phyloP scores from a whole-genome alignment of 2,113 vertebrate species.

The Otolemur garnettii region DNA sequence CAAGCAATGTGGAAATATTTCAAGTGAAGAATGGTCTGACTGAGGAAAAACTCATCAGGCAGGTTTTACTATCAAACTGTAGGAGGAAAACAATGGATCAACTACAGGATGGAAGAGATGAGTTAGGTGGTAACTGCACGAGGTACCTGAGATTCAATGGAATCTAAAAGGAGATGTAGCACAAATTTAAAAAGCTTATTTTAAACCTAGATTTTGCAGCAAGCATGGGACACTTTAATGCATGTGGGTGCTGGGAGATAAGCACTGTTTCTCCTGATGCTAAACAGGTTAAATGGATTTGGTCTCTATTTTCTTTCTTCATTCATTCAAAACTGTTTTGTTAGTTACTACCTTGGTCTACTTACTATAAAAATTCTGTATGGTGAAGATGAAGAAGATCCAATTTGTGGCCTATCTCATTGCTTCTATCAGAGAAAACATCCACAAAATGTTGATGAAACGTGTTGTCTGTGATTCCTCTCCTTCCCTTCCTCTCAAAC shows the following conservation, averaged over 20 bases:
- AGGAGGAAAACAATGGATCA: background rate
- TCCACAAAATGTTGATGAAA: background rate
- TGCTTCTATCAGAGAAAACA: background rate
- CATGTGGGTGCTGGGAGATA: background rate
- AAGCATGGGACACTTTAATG: background rate
- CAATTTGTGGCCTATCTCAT: background rate
- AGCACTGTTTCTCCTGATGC: background rate
- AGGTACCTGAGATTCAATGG: background rate
- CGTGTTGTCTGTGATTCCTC: background rate
- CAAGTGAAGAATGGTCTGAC: background rate
- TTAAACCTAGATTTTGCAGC: background rate
- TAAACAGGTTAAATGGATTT: background rate
- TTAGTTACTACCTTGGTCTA: background rate
- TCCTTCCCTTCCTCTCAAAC: background rate
- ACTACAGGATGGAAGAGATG: background rate
- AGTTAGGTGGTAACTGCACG: background rate
- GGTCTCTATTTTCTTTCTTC: background rate
- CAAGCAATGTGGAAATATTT: background rate
- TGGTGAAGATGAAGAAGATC: background rate
- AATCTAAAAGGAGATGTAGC: background rate
- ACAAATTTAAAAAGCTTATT: background rate
- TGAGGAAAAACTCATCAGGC: too few species aligned
- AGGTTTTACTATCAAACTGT: background rate
- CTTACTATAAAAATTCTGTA: background rate
- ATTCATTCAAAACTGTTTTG: background rate